Evolutionary conservation across 2,888 invertebrate species (phyloP), one percentile per base, ranked within the genome.

Genomic region (Drosophila robusta): DNA sequence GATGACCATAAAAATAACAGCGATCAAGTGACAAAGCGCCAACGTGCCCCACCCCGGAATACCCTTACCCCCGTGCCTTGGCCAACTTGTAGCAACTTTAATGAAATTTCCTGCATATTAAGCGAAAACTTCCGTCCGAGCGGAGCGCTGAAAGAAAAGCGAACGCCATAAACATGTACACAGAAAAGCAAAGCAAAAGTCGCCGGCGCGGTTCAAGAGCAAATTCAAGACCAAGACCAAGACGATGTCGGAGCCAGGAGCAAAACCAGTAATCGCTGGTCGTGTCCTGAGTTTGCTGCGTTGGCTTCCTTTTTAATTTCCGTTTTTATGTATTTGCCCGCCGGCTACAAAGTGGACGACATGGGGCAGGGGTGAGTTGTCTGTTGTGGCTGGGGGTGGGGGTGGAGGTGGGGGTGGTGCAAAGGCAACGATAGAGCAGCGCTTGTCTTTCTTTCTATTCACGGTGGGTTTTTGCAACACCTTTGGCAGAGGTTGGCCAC

Each of bases 261-360:
- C 49, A 36, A 39, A 52, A 46, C 42, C 44, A 41, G 71, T 56
- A 67, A 62, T 75, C 57, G 66, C 41, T 46, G 22, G 55, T 34
- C 58, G 45, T 39, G 57, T 24, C 36, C 46, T 47, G 66, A 76
- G 64, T 72, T 58, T 70, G 80, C 83, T 80, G 83, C 73, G 87
- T 77, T 83, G 54, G 81, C 81, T 86, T 84, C 87, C 84, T 79
- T 79, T 80, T 83, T 87, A 83, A 83, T 83, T 83, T 83, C 83
- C 83, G 87, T 84, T 80, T 87, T 80, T 83, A 80, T 83, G 80
- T 70, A 68, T 54, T 58, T 36, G 41, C 66, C 60, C 52, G 44
- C 56, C 52, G 63, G 52, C 45, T 45, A 4, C 14, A 18, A 22
- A 0, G 29, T 11, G 26, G 42, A 1, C 4, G 14, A 11, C 12